Conservation (phyloP, 2,888 invertebrate species). For the Brachyopa scutellaris region DNA sequence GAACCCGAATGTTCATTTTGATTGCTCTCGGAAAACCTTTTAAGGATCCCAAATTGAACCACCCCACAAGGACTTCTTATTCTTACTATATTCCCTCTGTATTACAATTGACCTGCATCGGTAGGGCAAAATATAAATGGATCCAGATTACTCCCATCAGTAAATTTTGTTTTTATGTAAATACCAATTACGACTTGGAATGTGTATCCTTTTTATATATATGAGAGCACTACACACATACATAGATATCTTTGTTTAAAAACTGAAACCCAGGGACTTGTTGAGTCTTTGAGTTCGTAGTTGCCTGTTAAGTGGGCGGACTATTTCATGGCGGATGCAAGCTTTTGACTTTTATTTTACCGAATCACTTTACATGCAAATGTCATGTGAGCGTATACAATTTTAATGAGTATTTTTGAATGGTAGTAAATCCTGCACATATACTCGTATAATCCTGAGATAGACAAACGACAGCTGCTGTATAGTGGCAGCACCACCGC, state of each 20-base stretch:
- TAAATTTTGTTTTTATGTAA: conserved; percentile 31
- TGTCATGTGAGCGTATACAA: conserved; percentile 56
- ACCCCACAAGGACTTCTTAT: conserved; percentile 1
- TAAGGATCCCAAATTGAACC: conserved; percentile 4
- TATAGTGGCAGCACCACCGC: background rate
- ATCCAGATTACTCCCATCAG: background rate
- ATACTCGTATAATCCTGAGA: conserved; percentile 14
- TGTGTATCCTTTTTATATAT: conserved; percentile 34
- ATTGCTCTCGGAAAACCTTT: conserved; percentile 14
- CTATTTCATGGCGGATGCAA: conserved; percentile 1
- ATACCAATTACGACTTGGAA: conserved; percentile 37
- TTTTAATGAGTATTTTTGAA: conserved; percentile 57
- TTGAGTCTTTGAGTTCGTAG: conserved; percentile 14
- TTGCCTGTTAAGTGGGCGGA: background rate
- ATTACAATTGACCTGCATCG: background rate
- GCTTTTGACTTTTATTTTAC: conserved; percentile 16
- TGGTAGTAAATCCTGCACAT: conserved; percentile 26
- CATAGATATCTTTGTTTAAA: background rate
- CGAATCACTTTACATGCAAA: conserved; percentile 57
- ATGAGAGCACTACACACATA: background rate
- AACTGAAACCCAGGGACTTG: conserved; percentile 5
- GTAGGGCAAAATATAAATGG: background rate
- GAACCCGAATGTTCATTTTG: background rate
- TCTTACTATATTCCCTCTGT: background rate
- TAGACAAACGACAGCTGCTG: conserved; percentile 36